Evolutionary conservation across 1,140 invertebrate genomes (phyloP).

Genomic region (Notospermus geniculatus): DNA sequence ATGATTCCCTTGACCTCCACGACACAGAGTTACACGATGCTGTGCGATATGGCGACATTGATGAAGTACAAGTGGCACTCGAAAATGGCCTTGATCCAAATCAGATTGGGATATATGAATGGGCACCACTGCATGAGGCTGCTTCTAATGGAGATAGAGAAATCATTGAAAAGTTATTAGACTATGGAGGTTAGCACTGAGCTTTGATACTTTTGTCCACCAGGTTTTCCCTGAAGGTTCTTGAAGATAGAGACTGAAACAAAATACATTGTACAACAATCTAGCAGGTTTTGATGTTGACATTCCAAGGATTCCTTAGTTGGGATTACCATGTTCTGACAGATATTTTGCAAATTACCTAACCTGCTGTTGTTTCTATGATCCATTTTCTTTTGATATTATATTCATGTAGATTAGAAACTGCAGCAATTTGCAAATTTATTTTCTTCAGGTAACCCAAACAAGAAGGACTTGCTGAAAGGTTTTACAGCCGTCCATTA

Average conservation of each 20-base stretch:
- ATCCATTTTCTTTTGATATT: too few relatives aligned
- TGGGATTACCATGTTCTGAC: too few relatives aligned
- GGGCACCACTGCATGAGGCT: conserved; percentile 48
- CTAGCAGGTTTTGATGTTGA: too few relatives aligned
- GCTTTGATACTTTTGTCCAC: too few relatives aligned
- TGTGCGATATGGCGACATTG: conserved; percentile 39
- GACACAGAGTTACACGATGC: conserved; percentile 33
- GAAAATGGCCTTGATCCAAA: conserved; percentile 41
- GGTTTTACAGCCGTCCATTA: conserved; percentile 86
- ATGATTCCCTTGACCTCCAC: background rate
- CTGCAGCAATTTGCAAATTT: background rate
- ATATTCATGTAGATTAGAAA: too few relatives aligned
- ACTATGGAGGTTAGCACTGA: conserved; percentile 30
- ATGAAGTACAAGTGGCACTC: conserved; percentile 36
- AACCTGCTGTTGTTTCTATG: too few relatives aligned
- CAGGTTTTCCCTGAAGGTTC: too few relatives aligned
- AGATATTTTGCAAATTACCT: too few relatives aligned
- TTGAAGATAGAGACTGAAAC: too few relatives aligned
- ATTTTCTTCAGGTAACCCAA: conserved; percentile 36
- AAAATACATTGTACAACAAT: too few relatives aligned
- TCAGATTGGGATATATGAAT: conserved; percentile 42
- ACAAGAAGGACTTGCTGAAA: conserved; percentile 33
- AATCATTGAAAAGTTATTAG: conserved; percentile 35
- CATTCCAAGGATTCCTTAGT: too few relatives aligned
- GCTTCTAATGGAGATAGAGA: conserved; percentile 41